Percentiles rank a stretch among this genome's conserved stretches.
Conservation (phyloP, 1,140 invertebrate genomes). For the Stenopsyche tienmushanensis region DNA sequence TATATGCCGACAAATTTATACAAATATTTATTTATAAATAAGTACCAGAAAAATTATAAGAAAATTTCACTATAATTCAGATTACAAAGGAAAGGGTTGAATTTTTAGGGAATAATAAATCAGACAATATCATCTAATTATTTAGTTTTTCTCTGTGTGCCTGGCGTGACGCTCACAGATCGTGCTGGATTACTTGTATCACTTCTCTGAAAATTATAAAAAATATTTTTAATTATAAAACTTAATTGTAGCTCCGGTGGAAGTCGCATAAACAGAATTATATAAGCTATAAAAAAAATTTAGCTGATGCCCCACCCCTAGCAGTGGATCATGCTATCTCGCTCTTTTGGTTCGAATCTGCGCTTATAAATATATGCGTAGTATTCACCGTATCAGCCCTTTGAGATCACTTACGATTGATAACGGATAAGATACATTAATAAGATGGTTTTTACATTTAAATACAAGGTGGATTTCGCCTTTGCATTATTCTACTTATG, state of each 20-base stretch:
- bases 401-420: too few species aligned
- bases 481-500: too few species aligned
- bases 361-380: too few species aligned
- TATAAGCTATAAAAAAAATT: not conserved
- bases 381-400: too few species aligned
- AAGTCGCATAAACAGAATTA: not conserved
- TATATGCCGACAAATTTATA: too few species aligned
- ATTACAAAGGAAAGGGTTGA: too few species aligned
- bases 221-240: not conserved
- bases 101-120: conserved; percentile 33
- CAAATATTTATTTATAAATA: too few species aligned
- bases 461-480: not conserved
- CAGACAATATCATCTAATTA: conserved; percentile 46
- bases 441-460: not conserved
- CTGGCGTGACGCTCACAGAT: conserved; percentile 52
- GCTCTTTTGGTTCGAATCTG: too few species aligned
- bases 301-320: too few species aligned
- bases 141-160: conserved; percentile 55
- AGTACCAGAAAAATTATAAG: too few species aligned
- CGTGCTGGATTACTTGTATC: conserved; percentile 41
- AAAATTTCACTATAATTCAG: too few species aligned
- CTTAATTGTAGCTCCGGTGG: not conserved
- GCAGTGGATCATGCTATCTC: too few species aligned
- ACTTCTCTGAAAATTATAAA: conserved; percentile 36
- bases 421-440: not conserved